Evolutionary conservation across 1,140 invertebrate genomes (phyloP).

Genomic region (Steinernema khuongi): DNA sequence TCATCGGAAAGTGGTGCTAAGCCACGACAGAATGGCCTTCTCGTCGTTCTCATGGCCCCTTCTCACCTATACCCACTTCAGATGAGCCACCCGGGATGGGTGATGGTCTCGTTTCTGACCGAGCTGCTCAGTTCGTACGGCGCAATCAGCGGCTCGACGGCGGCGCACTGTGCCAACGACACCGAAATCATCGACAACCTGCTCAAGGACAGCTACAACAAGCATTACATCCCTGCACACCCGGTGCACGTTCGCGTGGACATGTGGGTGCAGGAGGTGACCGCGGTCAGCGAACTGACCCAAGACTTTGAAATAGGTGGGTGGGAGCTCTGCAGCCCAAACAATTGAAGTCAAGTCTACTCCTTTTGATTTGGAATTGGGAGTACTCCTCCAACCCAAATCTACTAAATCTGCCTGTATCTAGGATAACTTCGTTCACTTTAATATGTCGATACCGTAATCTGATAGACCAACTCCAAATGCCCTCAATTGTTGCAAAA

Average conservation of each 20-base stretch:
- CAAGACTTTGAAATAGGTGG: conserved; percentile 59
- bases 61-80: conserved; percentile 20
- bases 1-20: neutral
- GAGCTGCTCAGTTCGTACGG: conserved; percentile 52
- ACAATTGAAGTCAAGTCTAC: no score
- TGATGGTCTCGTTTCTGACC: conserved; percentile 58
- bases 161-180: conserved; percentile 51
- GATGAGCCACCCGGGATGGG: conserved; percentile 57
- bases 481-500: no score
- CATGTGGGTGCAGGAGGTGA: conserved; percentile 57
- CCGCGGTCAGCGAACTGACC: conserved; percentile 54
- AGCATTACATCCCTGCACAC: conserved; percentile 56
- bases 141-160: conserved; percentile 43
- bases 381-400: no score
- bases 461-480: no score
- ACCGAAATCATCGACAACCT: conserved; percentile 55
- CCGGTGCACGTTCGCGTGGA: conserved; percentile 56
- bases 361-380: no score
- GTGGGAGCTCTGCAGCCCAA: no score
- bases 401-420: no score
- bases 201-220: conserved; percentile 56
- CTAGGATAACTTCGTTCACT: no score
- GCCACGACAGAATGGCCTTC: neutral
- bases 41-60: neutral
- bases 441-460: no score